Percentiles rank a stretch among this genome's conserved stretches.
Conservation (phyloP, 1,140 invertebrate genomes). For the Aricia agestis region DNA sequence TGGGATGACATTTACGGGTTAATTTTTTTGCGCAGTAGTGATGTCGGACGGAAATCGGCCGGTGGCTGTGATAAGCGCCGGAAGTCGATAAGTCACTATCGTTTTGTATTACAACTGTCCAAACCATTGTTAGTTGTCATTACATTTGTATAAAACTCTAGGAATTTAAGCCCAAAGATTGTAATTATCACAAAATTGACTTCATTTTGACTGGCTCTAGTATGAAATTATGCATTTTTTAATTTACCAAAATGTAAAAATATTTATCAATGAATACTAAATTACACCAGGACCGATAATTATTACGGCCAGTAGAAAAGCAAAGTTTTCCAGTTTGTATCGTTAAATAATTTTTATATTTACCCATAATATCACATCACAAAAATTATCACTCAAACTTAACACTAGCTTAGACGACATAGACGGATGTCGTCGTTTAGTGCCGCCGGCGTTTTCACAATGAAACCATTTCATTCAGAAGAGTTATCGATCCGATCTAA, state of each 20-base stretch:
- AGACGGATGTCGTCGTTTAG: neutral
- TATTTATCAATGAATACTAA: no score
- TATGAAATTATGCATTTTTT: no score
- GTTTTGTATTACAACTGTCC: conserved; percentile 19
- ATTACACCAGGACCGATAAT: no score
- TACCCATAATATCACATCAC: conserved; percentile 17
- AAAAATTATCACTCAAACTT: conserved; percentile 2
- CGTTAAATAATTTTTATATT: conserved; percentile 19
- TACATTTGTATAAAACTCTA: neutral
- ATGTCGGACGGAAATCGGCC: conserved; percentile 30
- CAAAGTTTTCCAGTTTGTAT: neutral
- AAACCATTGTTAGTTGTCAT: conserved; percentile 14
- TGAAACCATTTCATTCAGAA: conserved; percentile 47
- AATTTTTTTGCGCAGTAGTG: conserved; percentile 14
- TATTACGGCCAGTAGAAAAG: no score
- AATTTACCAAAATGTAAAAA: no score
- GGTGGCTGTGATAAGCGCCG: conserved; percentile 42
- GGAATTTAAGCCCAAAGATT: no score
- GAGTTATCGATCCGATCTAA: conserved; percentile 52
- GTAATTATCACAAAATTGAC: no score
- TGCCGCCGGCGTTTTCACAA: conserved; percentile 37
- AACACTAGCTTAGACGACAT: conserved; percentile 15
- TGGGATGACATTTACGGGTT: conserved; percentile 21
- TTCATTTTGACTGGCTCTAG: no score
- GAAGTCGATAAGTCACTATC: conserved; percentile 46